These are phyloP conservation scores for Oreonectes daqikongensis DNA, from an alignment of 2,797 vertebrate species.

Conservation along the genomic window DNA sequence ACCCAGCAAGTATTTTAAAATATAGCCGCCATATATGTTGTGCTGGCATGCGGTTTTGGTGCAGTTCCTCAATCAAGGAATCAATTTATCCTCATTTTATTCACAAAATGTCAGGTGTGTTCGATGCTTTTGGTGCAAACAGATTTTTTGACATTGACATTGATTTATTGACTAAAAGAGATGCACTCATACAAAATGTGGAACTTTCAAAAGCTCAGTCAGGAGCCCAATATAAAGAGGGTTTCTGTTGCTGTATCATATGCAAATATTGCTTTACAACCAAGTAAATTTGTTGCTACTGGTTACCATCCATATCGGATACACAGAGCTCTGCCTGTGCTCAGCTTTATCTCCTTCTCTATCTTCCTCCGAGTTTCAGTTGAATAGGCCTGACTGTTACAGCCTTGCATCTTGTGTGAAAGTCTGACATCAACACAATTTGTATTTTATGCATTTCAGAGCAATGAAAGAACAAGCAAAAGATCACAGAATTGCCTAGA, in stretches of 20 bases:
- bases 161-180: slow-evolving; percentile 42
- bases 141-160: slow-evolving; percentile 40
- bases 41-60: not conserved
- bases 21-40: not conserved
- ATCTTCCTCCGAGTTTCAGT: slow-evolving; percentile 35
- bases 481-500: not conserved
- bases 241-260: not conserved
- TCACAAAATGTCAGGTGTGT: slow-evolving; percentile 25
- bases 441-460: slow-evolving; percentile 47
- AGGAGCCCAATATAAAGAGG: not conserved
- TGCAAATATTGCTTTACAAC: slow-evolving; percentile 24
- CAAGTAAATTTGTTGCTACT: slow-evolving; percentile 31
- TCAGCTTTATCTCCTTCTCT: slow-evolving; percentile 38
- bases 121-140: slow-evolving; percentile 29
- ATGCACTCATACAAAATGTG: slow-evolving; percentile 11
- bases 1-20: slow-evolving; percentile 9
- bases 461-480: slow-evolving; percentile 11
- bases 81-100: slow-evolving; percentile 25
- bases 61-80: not conserved
- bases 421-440: slow-evolving; percentile 32
- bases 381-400: slow-evolving; percentile 36
- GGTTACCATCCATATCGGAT: slow-evolving; percentile 33
- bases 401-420: slow-evolving; percentile 28
- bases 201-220: slow-evolving; percentile 26
- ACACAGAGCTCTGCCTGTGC: slow-evolving; percentile 26